Percentiles rank a stretch among this genome's conserved stretches.
Conservation (phyloP, 2,888 invertebrate genomes). For the Melangyna quadrimaculata region DNA sequence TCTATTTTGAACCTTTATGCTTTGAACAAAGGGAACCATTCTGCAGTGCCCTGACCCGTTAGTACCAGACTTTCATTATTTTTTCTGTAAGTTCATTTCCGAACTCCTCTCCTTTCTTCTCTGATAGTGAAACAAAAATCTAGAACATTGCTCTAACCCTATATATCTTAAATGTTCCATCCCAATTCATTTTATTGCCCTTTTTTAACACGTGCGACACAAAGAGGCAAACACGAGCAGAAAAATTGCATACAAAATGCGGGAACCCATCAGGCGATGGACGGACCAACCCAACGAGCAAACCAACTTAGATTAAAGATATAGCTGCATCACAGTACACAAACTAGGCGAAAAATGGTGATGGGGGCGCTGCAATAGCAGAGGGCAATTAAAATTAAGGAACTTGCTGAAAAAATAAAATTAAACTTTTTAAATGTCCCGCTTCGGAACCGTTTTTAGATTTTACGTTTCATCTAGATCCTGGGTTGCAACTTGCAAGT, state of each 20-base stretch:
- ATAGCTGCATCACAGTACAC: slow-evolving; percentile 64
- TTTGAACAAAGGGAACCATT: slow-evolving; percentile 21
- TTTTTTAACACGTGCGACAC: slow-evolving; percentile 53
- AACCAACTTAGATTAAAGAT: not conserved
- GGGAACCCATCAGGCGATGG: slow-evolving; percentile 28
- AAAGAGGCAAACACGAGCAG: slow-evolving; percentile 31
- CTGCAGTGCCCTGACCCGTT: slow-evolving; percentile 23
- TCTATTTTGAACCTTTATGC: slow-evolving; percentile 6
- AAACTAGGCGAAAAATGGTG: slow-evolving; percentile 20
- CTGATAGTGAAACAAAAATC: not conserved
- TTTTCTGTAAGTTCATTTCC: slow-evolving; percentile 20
- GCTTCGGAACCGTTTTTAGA: slow-evolving; percentile 60
- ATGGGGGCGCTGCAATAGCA: slow-evolving; percentile 5
- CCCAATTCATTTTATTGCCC: slow-evolving; percentile 20
- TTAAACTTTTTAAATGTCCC: slow-evolving; percentile 68
- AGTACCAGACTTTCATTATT: slow-evolving; percentile 40
- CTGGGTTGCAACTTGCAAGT: not conserved
- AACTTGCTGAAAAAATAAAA: slow-evolving; percentile 65
- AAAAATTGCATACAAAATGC: slow-evolving; percentile 63
- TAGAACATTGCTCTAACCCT: not conserved
- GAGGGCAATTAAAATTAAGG: slow-evolving; percentile 70
- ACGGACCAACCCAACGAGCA: slow-evolving; percentile 32
- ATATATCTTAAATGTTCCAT: slow-evolving; percentile 5
- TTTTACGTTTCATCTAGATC: slow-evolving; percentile 23
- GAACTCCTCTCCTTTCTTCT: not conserved